Evolutionary conservation across 2,797 vertebrate genomes (phyloP), one percentile per base, ranked within the genome.

Genomic region (Sebastes trivittatus): DNA sequence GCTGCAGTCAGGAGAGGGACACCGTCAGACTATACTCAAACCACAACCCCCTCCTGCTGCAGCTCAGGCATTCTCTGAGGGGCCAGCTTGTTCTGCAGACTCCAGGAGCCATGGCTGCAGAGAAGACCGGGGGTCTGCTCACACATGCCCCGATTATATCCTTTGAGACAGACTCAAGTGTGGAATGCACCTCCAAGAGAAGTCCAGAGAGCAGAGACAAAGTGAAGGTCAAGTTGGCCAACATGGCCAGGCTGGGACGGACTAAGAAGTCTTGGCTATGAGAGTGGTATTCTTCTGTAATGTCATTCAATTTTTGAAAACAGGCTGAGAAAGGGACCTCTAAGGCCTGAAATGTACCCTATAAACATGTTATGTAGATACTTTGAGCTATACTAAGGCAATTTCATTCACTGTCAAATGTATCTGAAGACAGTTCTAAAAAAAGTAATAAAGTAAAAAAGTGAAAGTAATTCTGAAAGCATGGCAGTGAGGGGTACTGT

Each of bases 251-350:
- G 68, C 65, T 88, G 36, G 90, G 88, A 60, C 84, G 87, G 23
- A 88, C 83, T 13, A 95, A 94, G 72, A 95, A 95, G 74, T 95
- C 94, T 30, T 96, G 94, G 94, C 77, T 96, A 66, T 96, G 78
- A 94, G 62, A 59, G 1, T 2, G 11, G 23, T 7, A 34, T 46
- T 46, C 68, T 64, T 18, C 10, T 34, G 5, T 67, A 13, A 14
- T 75, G 36, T 4, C 7, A 22, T 63, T 56, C 18, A 32, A 64
- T 62, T 25, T 70, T 23, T 52, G 10, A 34, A 72, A 69, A 38
- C 14, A 60, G 30, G 11, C 9, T 25, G 4, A 67, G 23, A 62
- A 56, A 59, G 29, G 7, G 3, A 29, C 20, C 11, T 63, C 4
- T 6, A 8, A 46, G 20, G 3, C 6, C 23, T 55, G 22, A 66